Conservation (phyloP, 1,140 invertebrate species). For the Ditylenchus dipsaci region DNA sequence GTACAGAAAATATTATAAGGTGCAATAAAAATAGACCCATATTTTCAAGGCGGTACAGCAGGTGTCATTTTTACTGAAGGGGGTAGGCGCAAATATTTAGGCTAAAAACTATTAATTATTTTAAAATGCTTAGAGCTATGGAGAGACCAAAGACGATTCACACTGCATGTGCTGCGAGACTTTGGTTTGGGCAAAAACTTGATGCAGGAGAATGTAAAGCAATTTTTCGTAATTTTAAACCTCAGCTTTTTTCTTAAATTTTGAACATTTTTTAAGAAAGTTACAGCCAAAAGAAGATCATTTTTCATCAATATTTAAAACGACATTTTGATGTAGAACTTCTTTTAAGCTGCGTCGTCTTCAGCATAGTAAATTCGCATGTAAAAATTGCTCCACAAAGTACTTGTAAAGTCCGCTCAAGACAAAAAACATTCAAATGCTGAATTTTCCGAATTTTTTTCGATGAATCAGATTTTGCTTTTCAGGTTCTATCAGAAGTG, state of each 20-base stretch:
- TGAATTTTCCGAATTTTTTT: background rate
- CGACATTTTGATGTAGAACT: conserved; percentile 27
- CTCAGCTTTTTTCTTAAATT: no score
- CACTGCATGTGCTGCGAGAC: conserved; percentile 37
- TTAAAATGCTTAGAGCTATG: conserved; percentile 10
- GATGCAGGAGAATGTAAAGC: conserved; percentile 31
- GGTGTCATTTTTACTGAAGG: conserved; percentile 43
- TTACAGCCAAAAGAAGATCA: no score
- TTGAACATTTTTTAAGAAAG: no score
- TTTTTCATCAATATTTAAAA: background rate
- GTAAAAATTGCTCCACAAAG: no score
- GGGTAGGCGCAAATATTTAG: no score
- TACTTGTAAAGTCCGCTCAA: conserved; percentile 10
- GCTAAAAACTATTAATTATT: no score
- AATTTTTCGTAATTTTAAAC: no score
- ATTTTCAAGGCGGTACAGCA: conserved; percentile 8
- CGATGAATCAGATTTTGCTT: no score
- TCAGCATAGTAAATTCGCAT: no score
- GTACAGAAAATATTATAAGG: conserved; percentile 2
- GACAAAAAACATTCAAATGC: conserved; percentile 11
- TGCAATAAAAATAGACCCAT: background rate
- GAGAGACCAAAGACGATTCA: conserved; percentile 42
- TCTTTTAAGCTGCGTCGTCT: no score
- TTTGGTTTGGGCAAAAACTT: conserved; percentile 47
- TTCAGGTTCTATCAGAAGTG: conserved; percentile 14